Base-by-base conservation (phyloP, 2,888 invertebrate genomes). In the Ectemnius cavifrons region DNA sequence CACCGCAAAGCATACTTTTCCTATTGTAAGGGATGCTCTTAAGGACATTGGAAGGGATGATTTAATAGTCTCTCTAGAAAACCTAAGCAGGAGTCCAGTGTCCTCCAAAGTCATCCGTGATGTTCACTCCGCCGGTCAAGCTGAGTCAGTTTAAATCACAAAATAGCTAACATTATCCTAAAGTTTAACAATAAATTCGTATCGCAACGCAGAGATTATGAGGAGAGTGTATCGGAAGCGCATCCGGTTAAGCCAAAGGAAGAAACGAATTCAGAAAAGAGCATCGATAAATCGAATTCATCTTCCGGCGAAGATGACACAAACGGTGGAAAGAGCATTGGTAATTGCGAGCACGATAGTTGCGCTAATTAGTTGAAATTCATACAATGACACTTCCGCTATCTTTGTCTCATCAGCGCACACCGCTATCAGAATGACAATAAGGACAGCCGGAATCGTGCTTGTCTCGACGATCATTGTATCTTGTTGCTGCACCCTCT, bases 1-100 rank as follows among this genome's bases (percentile, higher is more conserved):
- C 87, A 93, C 93, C 1, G 91, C 88, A 82, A 92, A 92, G 0
- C 92, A 93, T 87, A 92, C 92, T 2, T 93, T 94, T 71, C 92
- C 92, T 79, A 82, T 92, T 13, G 82, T 94, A 6, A 91, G 91
- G 63, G 91, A 91, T 23, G 91, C 93, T 79, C 86, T 94, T 27
- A 90, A 92, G 14, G 93, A 93, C 85, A 90, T 94, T 66, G 92
- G 92, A 1, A 92, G 92, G 78, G 64, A 67, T 0, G 92, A 93
- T 74, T 84, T 94, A 2, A 62, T 76, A n/a, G 63, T 45, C 8
- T 56, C 73, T 1, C 37, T 65, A 3, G 63, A 73, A 13, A 27
- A 56, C n/a, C 20, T n/a, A 27, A 63, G 16, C 57, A 73, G 57
- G 58, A 45, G 20, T n/a, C 49, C 73, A 1, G 63, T 57, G 2